Evolutionary conservation across 1,140 invertebrate genomes (phyloP).

Genomic region (Chlorops oryzae): DNA sequence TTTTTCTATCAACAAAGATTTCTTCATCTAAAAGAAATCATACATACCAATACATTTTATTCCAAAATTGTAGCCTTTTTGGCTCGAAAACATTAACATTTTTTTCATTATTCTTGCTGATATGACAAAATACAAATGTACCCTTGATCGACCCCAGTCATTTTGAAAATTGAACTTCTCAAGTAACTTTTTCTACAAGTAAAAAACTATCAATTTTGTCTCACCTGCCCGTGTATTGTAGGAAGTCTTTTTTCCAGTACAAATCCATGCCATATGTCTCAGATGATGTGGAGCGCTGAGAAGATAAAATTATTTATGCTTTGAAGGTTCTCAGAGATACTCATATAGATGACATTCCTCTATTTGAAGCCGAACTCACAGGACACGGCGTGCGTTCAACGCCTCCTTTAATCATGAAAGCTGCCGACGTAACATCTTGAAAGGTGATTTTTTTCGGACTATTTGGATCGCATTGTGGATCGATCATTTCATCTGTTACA

Average conservation of each 20-base stretch:
- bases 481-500: slow-evolving; percentile 25
- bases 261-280: slow-evolving; percentile 72
- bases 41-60: no score
- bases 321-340: neutral
- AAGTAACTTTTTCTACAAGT: no score
- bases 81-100: no score
- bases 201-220: slow-evolving; percentile 17
- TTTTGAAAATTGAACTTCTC: no score
- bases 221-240: slow-evolving; percentile 86
- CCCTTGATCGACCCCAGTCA: no score
- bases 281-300: slow-evolving; percentile 73
- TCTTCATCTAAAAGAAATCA: no score
- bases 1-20: no score
- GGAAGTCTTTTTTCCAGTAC: slow-evolving; percentile 88
- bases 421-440: slow-evolving; percentile 83
- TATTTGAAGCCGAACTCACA: slow-evolving; percentile 51
- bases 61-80: no score
- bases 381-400: slow-evolving; percentile 78
- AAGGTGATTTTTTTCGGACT: slow-evolving; percentile 71
- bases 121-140: no score
- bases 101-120: no score
- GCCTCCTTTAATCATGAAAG: slow-evolving; percentile 79
- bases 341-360: neutral
- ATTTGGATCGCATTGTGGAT: slow-evolving; percentile 62
- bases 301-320: slow-evolving; percentile 21